phyloP scores from a whole-genome alignment of 1,140 invertebrate genomes.

The Cyphomyrmex costatus region DNA sequence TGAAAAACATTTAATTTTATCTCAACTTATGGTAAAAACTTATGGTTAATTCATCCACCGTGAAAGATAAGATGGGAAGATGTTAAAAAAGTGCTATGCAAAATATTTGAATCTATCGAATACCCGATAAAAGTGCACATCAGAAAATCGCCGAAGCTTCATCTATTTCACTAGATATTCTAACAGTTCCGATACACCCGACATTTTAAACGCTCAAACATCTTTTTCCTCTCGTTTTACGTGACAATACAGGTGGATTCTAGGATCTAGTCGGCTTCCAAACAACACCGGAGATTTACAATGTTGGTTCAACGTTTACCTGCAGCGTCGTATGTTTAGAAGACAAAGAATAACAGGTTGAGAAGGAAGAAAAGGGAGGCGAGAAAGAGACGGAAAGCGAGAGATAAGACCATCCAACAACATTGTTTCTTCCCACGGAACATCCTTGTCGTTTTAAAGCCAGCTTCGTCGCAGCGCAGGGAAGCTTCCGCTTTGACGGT shows the following conservation, averaged over 20 bases:
- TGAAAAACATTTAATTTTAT: neutral
- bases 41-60: neutral
- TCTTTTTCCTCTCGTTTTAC: slow-evolving; percentile 42
- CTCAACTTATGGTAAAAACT: neutral
- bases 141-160: slow-evolving; percentile 24
- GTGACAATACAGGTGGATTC: slow-evolving; percentile 59
- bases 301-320: slow-evolving; percentile 62
- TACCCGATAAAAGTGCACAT: slow-evolving; percentile 17
- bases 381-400: slow-evolving; percentile 46
- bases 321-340: slow-evolving; percentile 58
- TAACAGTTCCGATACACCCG: slow-evolving; percentile 24
- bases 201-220: slow-evolving; percentile 52
- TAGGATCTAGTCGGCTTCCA: slow-evolving; percentile 51
- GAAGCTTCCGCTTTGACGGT: slow-evolving; percentile 58
- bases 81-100: slow-evolving; percentile 1
- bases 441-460: slow-evolving; percentile 62
- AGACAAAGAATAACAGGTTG: slow-evolving; percentile 58
- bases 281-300: slow-evolving; percentile 59
- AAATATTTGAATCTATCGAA: neutral
- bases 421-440: slow-evolving; percentile 61
- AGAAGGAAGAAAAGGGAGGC: slow-evolving; percentile 30
- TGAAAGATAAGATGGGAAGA: neutral
- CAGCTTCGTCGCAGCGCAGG: slow-evolving; percentile 24
- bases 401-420: slow-evolving; percentile 62
- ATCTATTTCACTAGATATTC: slow-evolving; percentile 33